Evolutionary conservation across 2,113 vertebrate species (phyloP).

Genomic region (Gallinago undulata): DNA sequence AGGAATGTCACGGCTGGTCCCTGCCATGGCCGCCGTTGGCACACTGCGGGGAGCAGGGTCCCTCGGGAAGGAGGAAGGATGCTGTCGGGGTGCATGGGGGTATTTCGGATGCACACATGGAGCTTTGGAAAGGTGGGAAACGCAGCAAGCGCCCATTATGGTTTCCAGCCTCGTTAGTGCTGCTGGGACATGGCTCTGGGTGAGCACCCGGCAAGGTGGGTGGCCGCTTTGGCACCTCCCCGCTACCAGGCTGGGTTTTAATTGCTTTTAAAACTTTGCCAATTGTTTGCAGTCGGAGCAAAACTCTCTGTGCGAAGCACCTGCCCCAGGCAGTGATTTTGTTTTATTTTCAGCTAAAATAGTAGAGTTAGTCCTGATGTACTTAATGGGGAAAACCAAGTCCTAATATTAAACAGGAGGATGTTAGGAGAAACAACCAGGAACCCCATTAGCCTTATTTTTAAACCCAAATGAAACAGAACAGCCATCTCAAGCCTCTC

Average conservation of each 20-base stretch:
- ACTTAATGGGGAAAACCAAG: background rate
- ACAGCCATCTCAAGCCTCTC: background rate
- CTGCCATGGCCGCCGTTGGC: background rate
- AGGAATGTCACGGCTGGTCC: fast-evolving
- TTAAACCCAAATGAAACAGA: slow-evolving; percentile 3
- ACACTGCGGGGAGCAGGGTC: fast-evolving
- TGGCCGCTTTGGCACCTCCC: background rate
- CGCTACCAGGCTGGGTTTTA: background rate
- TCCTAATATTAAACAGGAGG: background rate
- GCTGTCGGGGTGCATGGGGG: fast-evolving
- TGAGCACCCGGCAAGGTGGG: background rate
- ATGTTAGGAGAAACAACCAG: background rate
- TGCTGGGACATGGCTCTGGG: fast-evolving
- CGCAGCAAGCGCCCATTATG: fast-evolving
- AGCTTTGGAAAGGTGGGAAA: background rate
- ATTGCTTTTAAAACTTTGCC: background rate
- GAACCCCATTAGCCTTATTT: background rate
- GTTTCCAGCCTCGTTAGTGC: background rate
- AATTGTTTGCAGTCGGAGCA: background rate
- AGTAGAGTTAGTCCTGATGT: background rate
- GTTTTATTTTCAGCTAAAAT: slow-evolving; percentile 1
- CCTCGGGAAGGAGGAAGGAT: background rate
- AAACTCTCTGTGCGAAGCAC: background rate
- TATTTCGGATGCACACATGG: fast-evolving
- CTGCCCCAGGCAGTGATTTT: background rate